Conservation (phyloP, 2,888 invertebrate species). For the Crioceris asparagi region DNA sequence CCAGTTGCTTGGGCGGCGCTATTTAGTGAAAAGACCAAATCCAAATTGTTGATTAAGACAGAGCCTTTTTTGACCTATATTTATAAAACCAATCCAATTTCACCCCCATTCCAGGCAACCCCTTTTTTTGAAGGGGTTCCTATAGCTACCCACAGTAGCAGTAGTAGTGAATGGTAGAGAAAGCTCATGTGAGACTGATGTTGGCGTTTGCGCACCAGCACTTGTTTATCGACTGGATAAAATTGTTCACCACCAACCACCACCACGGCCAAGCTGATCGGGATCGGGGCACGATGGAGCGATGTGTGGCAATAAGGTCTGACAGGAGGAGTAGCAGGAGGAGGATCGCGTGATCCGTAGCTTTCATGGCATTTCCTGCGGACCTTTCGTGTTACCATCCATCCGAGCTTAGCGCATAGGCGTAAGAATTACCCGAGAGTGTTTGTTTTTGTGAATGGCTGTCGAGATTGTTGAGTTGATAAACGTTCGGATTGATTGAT, state of each 20-base stretch:
- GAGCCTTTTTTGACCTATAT: no score
- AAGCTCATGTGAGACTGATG: conserved; percentile 6
- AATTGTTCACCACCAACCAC: conserved; percentile 11
- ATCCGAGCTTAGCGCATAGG: neutral
- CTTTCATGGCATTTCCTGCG: conserved; percentile 21
- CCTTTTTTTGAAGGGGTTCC: no score
- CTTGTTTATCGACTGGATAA: conserved; percentile 26
- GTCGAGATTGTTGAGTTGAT: conserved; percentile 4
- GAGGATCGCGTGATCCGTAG: conserved; percentile 13
- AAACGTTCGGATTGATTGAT: conserved; percentile 7
- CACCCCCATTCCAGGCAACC: no score
- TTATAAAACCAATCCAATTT: no score
- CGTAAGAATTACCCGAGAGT: neutral
- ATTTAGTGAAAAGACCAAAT: no score
- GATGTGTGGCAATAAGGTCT: conserved; percentile 8
- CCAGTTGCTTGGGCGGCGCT: no score
- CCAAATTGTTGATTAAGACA: no score
- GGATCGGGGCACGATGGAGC: conserved; percentile 2
- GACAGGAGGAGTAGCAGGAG: no score
- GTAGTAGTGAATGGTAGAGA: no score
- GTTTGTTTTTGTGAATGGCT: neutral
- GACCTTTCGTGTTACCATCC: conserved; percentile 16
- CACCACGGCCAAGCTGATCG: conserved; percentile 8
- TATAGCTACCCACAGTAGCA: no score
- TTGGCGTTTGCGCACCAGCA: conserved; percentile 19